Conservation (phyloP, 1,140 invertebrate genomes). For the Brachionus manjavacas region DNA sequence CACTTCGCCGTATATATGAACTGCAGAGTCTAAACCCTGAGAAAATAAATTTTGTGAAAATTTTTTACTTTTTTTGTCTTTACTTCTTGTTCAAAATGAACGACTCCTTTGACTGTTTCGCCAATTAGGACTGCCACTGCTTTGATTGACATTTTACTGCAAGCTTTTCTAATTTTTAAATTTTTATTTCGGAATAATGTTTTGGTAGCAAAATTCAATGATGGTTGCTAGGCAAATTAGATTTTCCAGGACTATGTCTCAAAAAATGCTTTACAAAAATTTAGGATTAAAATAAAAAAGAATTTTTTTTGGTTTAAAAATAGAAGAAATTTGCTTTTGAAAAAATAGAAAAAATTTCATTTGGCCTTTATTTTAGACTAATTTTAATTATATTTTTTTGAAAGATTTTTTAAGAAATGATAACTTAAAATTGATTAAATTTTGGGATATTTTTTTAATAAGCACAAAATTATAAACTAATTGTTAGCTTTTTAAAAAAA, state of each 20-base stretch:
- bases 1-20: conserved; percentile 65
- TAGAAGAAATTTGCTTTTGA: not conserved
- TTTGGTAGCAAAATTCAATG: not conserved
- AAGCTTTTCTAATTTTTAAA: not conserved
- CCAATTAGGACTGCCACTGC: conserved; percentile 36
- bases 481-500: too few relatives aligned
- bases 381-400: too few relatives aligned
- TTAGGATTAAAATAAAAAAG: not conserved
- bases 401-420: too few relatives aligned
- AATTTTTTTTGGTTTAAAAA: not conserved
- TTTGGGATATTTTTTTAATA: too few relatives aligned
- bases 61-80: not conserved
- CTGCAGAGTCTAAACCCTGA: conserved; percentile 18
- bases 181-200: not conserved
- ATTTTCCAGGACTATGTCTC: not conserved
- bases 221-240: not conserved
- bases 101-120: conserved; percentile 19
- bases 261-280: not conserved
- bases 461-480: too few relatives aligned
- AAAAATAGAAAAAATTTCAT: not conserved
- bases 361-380: not conserved
- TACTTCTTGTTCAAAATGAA: conserved; percentile 42
- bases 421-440: too few relatives aligned
- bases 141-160: conserved; percentile 27
- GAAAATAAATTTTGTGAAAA: not conserved